Base-by-base conservation (phyloP, 1,140 invertebrate genomes). In the Ceratitis capitata region DNA sequence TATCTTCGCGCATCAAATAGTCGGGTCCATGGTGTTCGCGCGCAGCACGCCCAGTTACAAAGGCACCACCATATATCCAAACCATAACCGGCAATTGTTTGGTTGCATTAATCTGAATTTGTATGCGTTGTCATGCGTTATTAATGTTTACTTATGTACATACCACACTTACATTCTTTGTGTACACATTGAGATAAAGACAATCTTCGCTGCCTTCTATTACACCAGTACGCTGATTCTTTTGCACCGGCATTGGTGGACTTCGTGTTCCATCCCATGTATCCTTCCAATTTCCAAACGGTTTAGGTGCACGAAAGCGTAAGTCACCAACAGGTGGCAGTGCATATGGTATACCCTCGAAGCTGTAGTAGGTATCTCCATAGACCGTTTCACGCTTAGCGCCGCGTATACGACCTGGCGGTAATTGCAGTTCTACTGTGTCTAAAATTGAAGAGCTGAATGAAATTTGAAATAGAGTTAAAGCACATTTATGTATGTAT, bases 21-120 rank as follows among this genome's bases (percentile, higher is more conserved):
- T 95, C 94, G 3, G 94, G 94, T 23, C 94, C 94, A 86, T 94
- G 94, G 0, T 92, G 26, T 2, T 89, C 84, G 7, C 87, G 88
- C 4, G 89, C 88, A 5, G 87, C 93, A 29, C 93, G 93, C 1
- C 94, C 94, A 14, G 89, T 85, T 4, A 90, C 88, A 87, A 96
- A 95, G 49, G 90, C 94, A 35, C 96, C 96, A 5, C 96, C 96
- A 89, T 96, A 94, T 39, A 97, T 94, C 90, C 93, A 96, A 1
- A 96, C 93, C 90, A 96, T 93, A 0, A 96, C 95, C 0, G 95
- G 94, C 51, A 91, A 53, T 1, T 89, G 90, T 39, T 89, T 90
- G 1, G 69, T 51, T 6, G 82, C 69, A 32, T 85, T 39, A 14
- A 87, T 32, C 85, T 87, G 23, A 12, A 56, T 56, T 84, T 6